phyloP scores from a whole-genome alignment of 2,888 invertebrate genomes.

The Silvanus unidentatus region DNA sequence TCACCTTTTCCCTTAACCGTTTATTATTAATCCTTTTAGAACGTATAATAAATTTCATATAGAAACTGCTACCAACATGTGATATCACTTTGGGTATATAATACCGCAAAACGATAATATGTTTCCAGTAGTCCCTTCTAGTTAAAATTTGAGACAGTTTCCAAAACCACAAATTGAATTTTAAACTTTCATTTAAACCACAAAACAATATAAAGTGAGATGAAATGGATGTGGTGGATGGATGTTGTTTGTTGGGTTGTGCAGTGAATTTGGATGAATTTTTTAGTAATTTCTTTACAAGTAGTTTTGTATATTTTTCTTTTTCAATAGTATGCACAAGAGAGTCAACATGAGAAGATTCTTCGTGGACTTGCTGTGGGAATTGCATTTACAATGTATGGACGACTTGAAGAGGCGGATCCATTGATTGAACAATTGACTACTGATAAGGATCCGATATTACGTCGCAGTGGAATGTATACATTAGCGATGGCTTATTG shows the following conservation, averaged over 20 bases:
- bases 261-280: no score
- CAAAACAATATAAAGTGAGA: not conserved
- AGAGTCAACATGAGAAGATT: slow-evolving; percentile 98
- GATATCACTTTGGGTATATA: no score
- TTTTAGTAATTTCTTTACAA: no score
- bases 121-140: no score
- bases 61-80: no score
- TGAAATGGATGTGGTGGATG: no score
- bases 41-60: no score
- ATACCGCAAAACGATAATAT: no score
- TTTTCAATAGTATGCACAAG: slow-evolving; percentile 88
- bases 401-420: slow-evolving; percentile 94
- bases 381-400: slow-evolving; percentile 94
- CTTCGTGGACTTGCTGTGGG: slow-evolving; percentile 94
- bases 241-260: no score
- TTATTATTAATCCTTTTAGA: no score
- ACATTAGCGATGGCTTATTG: slow-evolving; percentile 98
- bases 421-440: slow-evolving; percentile 82
- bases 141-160: no score
- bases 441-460: slow-evolving; percentile 90
- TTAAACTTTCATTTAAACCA: not conserved
- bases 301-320: slow-evolving; percentile 17
- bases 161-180: not conserved
- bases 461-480: slow-evolving; percentile 95
- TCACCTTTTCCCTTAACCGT: no score